Evolutionary conservation across 2,113 vertebrate genomes (phyloP).

Genomic region (Otus sunia): DNA sequence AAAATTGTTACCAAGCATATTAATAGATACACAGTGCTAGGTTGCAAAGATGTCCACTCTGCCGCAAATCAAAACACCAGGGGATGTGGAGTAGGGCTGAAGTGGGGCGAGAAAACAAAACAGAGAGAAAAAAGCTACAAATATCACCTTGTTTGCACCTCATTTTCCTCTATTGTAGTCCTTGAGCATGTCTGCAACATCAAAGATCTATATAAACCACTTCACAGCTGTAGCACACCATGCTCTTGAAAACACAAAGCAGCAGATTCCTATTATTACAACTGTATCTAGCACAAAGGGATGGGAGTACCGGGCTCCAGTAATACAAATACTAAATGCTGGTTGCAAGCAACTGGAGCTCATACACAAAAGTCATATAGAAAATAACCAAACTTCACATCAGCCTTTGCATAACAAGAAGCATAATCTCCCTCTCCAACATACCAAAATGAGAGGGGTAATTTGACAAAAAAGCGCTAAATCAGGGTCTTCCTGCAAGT

Average conservation of each 20-base stretch:
- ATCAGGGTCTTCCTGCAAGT: neutral
- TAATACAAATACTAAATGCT: neutral
- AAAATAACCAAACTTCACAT: neutral
- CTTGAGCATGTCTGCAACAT: neutral
- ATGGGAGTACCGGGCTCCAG: neutral
- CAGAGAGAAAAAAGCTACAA: neutral
- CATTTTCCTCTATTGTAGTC: neutral
- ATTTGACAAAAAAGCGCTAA: neutral
- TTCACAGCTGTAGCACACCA: neutral
- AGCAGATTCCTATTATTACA: neutral
- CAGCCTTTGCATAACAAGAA: neutral
- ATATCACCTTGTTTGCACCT: neutral
- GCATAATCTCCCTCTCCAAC: neutral
- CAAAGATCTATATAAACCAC: neutral
- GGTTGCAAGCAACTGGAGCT: neutral
- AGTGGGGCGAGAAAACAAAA: fast-evolving
- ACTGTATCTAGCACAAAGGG: neutral
- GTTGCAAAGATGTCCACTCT: neutral
- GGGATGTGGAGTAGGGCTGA: neutral
- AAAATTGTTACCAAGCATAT: neutral
- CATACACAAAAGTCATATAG: neutral
- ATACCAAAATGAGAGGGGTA: neutral
- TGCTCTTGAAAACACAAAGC: neutral
- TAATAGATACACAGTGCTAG: neutral
- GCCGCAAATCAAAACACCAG: neutral